Evolutionary conservation across 1,140 invertebrate genomes (phyloP), one percentile per base, ranked within the genome.

Genomic region (Wasmannia auropunctata): DNA sequence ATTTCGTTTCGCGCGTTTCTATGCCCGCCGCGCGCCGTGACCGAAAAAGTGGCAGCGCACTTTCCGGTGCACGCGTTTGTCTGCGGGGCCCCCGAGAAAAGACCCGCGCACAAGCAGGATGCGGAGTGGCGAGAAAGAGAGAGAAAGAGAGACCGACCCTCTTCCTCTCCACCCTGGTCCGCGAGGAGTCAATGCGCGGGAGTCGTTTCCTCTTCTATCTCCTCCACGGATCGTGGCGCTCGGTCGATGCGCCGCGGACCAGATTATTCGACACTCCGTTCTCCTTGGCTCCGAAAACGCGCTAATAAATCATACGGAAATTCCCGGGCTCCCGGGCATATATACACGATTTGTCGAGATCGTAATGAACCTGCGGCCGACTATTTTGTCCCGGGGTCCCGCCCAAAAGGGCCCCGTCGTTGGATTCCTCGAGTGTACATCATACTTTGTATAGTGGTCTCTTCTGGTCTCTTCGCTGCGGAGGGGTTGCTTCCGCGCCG

Each of bases 241-340:
- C 87, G 54, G 65, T 86, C 70, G 79, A 90, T 88, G 63, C 70
- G 60, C 51, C 63, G n/a, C 81, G 56, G 75, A 84, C 49, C 62
- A 89, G 79, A 90, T 87, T 90, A 88, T 88, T 85, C 80, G 81
- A 81, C 86, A 87, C 83, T 87, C 67, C 56, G 76, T 60, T 75
- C 79, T 54, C 43, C 77, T 80, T 67, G 46, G 46, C 46, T n/a
- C n/a, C 31, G 31, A 80, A 43, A 69, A 6, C 46, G 62, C 34
- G 62, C 22, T 54, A n/a, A 80, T 80, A 80, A 80, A 80, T 80
- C 77, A 80, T 54, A 40, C 31, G 62, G 46, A 34, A 69, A 80
- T 80, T 80, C 43, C 62, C 46, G 46, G 3, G 77, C 77, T 54
- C 16, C 46, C 22, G 77, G 75, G 6, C n/a, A 62, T 54, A 80